Conservation (phyloP, 2,113 vertebrate genomes). For the Lamprotornis superbus region DNA sequence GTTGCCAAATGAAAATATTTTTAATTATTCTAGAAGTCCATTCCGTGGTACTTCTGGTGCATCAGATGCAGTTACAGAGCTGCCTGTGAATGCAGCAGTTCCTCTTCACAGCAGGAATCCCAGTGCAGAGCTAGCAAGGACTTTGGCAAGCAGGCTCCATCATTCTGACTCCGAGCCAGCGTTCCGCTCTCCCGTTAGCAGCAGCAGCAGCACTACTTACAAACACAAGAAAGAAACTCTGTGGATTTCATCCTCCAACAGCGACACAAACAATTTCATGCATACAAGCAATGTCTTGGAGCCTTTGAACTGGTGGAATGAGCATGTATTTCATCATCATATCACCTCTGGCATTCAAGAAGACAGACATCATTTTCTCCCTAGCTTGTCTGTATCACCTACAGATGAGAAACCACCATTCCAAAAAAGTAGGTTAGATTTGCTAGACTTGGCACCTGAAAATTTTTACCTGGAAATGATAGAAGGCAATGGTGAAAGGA, state of each 20-base stretch:
- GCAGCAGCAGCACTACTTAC: not conserved
- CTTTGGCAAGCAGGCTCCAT: slow-evolving; percentile 31
- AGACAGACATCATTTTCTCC: not conserved
- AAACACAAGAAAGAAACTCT: slow-evolving; percentile 45
- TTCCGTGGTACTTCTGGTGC: slow-evolving; percentile 34
- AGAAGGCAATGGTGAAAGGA: not conserved
- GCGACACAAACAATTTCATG: not conserved
- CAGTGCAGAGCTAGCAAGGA: slow-evolving; percentile 24
- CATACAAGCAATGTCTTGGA: not conserved
- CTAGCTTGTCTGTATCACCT: not conserved
- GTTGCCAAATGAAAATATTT: slow-evolving; percentile 27
- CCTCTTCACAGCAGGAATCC: slow-evolving; percentile 37
- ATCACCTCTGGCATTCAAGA: slow-evolving; percentile 46
- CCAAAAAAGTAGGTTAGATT: slow-evolving; percentile 38
- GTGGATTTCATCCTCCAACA: slow-evolving; percentile 3
- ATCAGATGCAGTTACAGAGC: slow-evolving; percentile 32
- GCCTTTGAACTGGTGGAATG: slow-evolving; percentile 9
- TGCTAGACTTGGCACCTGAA: not conserved
- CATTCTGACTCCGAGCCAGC: slow-evolving; percentile 53
- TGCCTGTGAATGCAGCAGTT: slow-evolving; percentile 18
- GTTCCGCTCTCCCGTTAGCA: not conserved
- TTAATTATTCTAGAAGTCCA: slow-evolving; percentile 30
- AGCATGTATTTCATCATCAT: slow-evolving; percentile 16
- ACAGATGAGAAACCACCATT: not conserved
- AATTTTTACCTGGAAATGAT: not conserved